phyloP scores from a whole-genome alignment of 2,888 invertebrate species.

The Tiliacea citrago region DNA sequence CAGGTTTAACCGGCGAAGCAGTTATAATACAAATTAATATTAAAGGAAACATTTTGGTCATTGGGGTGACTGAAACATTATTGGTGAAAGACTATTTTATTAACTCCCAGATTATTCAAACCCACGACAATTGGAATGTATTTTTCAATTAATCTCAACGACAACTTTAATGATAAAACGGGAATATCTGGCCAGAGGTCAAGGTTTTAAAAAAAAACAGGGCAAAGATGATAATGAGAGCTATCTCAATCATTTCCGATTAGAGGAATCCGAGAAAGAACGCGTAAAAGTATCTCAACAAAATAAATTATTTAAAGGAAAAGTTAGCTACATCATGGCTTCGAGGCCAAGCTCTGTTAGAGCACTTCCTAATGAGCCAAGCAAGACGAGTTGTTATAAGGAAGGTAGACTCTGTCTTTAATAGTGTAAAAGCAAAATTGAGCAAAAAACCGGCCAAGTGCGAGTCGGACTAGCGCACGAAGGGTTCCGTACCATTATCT shows the following conservation, averaged over 20 bases:
- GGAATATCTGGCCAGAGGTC: neutral
- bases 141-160: neutral
- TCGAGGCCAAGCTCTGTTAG: conserved; percentile 8
- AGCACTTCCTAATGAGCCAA: conserved; percentile 38
- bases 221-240: neutral
- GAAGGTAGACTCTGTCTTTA: conserved; percentile 38
- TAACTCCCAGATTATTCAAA: neutral
- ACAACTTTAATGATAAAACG: neutral
- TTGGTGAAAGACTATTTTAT: too few relatives aligned
- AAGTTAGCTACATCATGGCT: too few relatives aligned
- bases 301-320: conserved; percentile 6
- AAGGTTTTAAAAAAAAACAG: conserved; percentile 8
- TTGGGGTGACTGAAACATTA: neutral
- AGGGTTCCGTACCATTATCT: too few relatives aligned
- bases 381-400: conserved; percentile 26
- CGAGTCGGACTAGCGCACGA: too few relatives aligned
- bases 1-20: neutral
- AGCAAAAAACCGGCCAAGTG: too few relatives aligned
- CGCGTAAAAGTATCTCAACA: neutral
- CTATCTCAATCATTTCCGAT: neutral
- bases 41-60: neutral
- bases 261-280: neutral
- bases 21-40: conserved; percentile 9
- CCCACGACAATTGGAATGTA: too few relatives aligned
- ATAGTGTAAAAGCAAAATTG: conserved; percentile 4